Percentiles rank a stretch among this genome's conserved stretches.
Conservation (phyloP, 2,797 vertebrate genomes). For the Girardinus metallicus region DNA sequence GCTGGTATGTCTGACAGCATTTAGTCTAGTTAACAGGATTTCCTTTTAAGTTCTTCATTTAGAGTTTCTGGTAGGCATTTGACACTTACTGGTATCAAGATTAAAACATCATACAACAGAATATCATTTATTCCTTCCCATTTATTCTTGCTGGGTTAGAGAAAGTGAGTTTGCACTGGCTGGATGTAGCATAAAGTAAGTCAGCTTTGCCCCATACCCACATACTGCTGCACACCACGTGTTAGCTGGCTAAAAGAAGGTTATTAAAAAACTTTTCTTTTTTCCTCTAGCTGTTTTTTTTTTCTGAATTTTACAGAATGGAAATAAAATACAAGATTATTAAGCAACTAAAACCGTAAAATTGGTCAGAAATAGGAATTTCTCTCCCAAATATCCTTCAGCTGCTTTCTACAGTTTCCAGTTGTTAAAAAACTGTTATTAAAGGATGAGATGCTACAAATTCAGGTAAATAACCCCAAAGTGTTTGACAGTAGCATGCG, state of each 20-base stretch:
- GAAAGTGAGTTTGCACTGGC: neutral
- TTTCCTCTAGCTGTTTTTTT: neutral
- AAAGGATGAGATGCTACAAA: neutral
- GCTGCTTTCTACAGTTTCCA: neutral
- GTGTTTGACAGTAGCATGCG: neutral
- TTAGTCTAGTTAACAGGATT: neutral
- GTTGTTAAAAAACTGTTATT: neutral
- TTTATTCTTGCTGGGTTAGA: too few species aligned
- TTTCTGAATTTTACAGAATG: neutral
- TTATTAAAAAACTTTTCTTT: neutral
- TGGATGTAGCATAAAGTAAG: neutral
- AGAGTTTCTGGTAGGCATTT: too few species aligned
- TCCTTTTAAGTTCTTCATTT: neutral
- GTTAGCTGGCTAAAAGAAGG: neutral
- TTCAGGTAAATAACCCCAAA: neutral
- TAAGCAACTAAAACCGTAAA: neutral
- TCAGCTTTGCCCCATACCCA: neutral
- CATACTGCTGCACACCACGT: neutral
- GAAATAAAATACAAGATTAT: neutral
- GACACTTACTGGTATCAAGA: too few species aligned
- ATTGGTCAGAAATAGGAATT: neutral
- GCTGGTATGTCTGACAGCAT: conserved; percentile 81
- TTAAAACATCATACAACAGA: too few species aligned
- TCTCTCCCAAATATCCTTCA: neutral
- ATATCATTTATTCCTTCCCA: too few species aligned